Evolutionary conservation across 2,888 invertebrate species (phyloP), one percentile per base, ranked within the genome.

Genomic region (Drosophila kanekoi): DNA sequence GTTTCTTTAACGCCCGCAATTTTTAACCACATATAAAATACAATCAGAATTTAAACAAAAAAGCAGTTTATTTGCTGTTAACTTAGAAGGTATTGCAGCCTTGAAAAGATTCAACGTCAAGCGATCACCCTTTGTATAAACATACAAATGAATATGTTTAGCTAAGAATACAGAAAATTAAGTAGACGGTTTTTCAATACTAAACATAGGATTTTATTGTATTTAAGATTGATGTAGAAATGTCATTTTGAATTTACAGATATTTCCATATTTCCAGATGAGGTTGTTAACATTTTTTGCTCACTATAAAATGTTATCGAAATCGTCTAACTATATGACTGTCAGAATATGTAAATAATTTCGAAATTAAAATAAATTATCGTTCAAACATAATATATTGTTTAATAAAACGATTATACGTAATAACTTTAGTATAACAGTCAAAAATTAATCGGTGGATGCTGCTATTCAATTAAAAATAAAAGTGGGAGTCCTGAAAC

Each of bases 271-370:
- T 11, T 18, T 18, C 54, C 40, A 37, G 56, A 77, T 45, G 57
- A 51, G 49, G 52, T 63, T 59, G 45, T 33, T 87, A 87, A 87
- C 85, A 85, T 85, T 84, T 86, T 81, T 68, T 84, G 87, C 84
- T 84, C 84, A 84, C 84, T 81, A 16, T 8, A 62, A 81, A 87
- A 78, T 84, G 87, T 84, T 87, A 80, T 60, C 68, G 20, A 65
- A 51, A 58, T 54, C 77, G 8, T 67, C 72, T 32, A 37, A 16
- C 11, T 38, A 40, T 41, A 44, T 38, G 32, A 16, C 32, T 54
- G 20, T 62, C 33, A 28, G n/a, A 49, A 43, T 57, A 48, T 63
- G 6, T 38, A 16, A 45, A 54, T 62, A 51, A 38, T 32, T 41
- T 45, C 18, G 9, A 54, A 63, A 58, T 38, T 70, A 57, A 70